Base-by-base conservation (phyloP, 92 coral and sea anemone genomes). In the Parazoanthus darwini region DNA sequence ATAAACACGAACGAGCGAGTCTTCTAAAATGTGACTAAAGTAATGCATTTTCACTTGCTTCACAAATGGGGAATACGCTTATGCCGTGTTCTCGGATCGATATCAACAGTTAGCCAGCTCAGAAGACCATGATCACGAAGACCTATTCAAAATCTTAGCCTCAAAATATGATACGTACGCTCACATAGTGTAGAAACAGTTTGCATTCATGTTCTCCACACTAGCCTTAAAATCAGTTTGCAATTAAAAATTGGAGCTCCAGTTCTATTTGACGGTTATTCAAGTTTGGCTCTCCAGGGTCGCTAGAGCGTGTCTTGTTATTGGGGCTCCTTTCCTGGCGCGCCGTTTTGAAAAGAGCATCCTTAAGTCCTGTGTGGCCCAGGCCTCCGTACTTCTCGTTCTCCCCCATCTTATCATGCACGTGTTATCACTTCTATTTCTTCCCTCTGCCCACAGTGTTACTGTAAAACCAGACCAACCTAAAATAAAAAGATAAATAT, bases 381-480 rank as follows among this genome's bases (percentile, higher is more conserved):
- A 76, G 25, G 70, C 26, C 70, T 9, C 70, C 39, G 54, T 39
- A 76, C 35, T 20, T 76, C 54, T 39, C 25, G 50, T 76, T 76
- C 51, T 76, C 46, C 46, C 16, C 48, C 29, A 20, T 76, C n/a
- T 76, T 76, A 2, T 8, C 38, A 63, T 63, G 20, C 26, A 63
- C 4, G 25, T 76, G 25, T 76, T 23, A 39, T 76, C 46, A 18
- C 54, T 10, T 39, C 51, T 7, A 75, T 50, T 20, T 75, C 23
- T 8, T 75, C 51, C 39, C 4, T 7, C 33, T 86, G 16, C 65
- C 82, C 79, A 82, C 79, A 58, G 66, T 14, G 66, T 58, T 63
- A 63, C 70, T 89, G 91, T 78, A 89, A 79, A 42, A 89, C 91
- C 79, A 89, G 81, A 56, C 91, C 91, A 84, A 89, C 91, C 91